Evolutionary conservation across 2,888 invertebrate genomes (phyloP).

Genomic region (Lasioglossum pauxillum): DNA sequence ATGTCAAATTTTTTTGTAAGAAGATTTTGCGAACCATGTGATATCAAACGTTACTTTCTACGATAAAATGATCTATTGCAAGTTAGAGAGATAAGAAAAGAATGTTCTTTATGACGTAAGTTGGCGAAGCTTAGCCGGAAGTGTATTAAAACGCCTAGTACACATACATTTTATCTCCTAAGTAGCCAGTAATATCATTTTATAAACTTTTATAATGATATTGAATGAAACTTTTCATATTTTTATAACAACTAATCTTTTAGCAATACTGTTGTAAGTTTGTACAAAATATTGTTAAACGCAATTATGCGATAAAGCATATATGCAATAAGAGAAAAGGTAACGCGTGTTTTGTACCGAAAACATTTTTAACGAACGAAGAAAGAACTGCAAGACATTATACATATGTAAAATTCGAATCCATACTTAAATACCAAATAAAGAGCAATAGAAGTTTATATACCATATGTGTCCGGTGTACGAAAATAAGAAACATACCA

Average conservation of each 20-base stretch:
- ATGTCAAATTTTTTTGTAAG: conserved; percentile 37
- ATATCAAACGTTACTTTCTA: conserved; percentile 52
- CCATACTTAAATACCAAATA: conserved; percentile 39
- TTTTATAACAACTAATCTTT: conserved; percentile 52
- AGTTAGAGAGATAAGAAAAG: conserved; percentile 47
- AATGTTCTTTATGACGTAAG: conserved; percentile 42
- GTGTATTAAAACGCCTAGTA: conserved; percentile 9
- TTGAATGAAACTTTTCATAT: conserved; percentile 45
- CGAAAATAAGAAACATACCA: conserved; percentile 4
- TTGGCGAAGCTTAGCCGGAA: conserved; percentile 30
- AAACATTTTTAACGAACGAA: conserved; percentile 31
- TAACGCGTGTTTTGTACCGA: conserved; percentile 39
- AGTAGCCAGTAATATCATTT: conserved; percentile 33
- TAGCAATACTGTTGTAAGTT: conserved; percentile 54
- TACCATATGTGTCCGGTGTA: neutral
- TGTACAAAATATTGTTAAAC: conserved; percentile 23
- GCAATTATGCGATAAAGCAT: neutral
- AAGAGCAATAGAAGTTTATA: conserved; percentile 46
- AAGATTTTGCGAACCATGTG: conserved; percentile 53
- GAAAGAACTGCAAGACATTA: neutral
- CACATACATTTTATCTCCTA: conserved; percentile 27
- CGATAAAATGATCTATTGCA: conserved; percentile 50
- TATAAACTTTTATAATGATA: conserved; percentile 53
- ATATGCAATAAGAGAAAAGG: conserved; percentile 30
- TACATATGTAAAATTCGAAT: conserved; percentile 28